Conservation (phyloP, 2,797 vertebrate genomes). For the Oreochromis mossambicus region DNA sequence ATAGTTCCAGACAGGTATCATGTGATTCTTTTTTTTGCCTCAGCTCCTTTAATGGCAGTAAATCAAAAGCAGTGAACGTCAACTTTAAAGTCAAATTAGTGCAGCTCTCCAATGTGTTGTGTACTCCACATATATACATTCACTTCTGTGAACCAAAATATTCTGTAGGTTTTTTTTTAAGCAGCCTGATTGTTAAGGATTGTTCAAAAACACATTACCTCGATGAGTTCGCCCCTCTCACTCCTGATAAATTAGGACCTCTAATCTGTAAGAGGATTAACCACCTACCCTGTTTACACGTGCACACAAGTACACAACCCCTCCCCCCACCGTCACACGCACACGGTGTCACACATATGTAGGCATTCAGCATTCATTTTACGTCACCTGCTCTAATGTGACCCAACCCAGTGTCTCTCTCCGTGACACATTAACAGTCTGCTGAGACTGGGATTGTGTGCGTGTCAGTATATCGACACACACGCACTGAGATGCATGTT, state of each 20-base stretch:
- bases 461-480: neutral
- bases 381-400: slow-evolving; percentile 18
- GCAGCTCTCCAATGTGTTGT: neutral
- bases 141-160: neutral
- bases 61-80: neutral
- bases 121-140: neutral
- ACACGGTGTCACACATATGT: slow-evolving; percentile 17
- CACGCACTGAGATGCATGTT: neutral
- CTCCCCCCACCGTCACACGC: slow-evolving; percentile 13
- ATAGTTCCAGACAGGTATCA: neutral
- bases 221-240: slow-evolving; percentile 52
- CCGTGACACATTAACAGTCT: slow-evolving; percentile 3
- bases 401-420: neutral
- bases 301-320: slow-evolving; percentile 30
- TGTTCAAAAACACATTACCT: slow-evolving; percentile 46
- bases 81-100: neutral
- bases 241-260: slow-evolving; percentile 80
- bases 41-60: neutral
- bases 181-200: neutral
- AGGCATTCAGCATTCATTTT: neutral
- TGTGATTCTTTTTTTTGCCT: neutral
- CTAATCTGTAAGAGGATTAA: slow-evolving; percentile 81
- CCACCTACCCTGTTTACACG: slow-evolving; percentile 56
- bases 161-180: neutral
- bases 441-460: neutral